Evolutionary conservation across 2,797 vertebrate species (phyloP), one percentile per base, ranked within the genome.

Genomic region (Ctenopoma kingsleyae): DNA sequence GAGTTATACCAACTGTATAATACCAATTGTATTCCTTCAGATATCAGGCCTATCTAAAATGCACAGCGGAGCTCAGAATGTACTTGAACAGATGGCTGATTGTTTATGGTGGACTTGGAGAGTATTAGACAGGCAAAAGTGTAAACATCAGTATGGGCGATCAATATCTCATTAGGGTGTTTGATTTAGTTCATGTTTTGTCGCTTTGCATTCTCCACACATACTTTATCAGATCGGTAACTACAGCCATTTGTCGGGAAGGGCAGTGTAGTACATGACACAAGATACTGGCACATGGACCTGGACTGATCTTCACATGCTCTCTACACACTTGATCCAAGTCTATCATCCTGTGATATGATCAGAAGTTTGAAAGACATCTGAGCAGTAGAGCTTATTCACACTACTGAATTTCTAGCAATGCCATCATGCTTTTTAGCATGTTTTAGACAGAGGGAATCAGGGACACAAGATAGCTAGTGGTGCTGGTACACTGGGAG

Each of bases 101-200:
- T 88, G 81, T 86, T 86, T 72, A 70, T 56, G 62, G 76, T 84
- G 62, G 76, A 80, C 79, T 86, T 59, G 55, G 73, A 81, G 74
- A 76, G 75, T 80, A 72, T 84, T 75, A 81, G 80, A 78, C 71
- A 76, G 70, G 70, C 67, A 81, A 83, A 83, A 77, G 82, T 81
- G 83, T 89, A 87, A 90, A 89, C 90, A 82, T 85, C 83, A 80
- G 80, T 71, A 75, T 20, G 69, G 81, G 60, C 78, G 89, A 89
- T 88, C 88, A 86, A 88, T 90, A 87, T 86, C 87, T 87, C 88
- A 87, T 91, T 89, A 86, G 82, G 32, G 78, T 55, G 84, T 81
- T 80, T 61, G 70, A 64, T 78, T 87, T 80, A 78, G 84, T 85
- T 82, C 78, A 81, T 71, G 73, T 86, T 90, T 84, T 85, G 80